Conservation (phyloP, 1,140 invertebrate genomes). For the Ridgeia piscesae region DNA sequence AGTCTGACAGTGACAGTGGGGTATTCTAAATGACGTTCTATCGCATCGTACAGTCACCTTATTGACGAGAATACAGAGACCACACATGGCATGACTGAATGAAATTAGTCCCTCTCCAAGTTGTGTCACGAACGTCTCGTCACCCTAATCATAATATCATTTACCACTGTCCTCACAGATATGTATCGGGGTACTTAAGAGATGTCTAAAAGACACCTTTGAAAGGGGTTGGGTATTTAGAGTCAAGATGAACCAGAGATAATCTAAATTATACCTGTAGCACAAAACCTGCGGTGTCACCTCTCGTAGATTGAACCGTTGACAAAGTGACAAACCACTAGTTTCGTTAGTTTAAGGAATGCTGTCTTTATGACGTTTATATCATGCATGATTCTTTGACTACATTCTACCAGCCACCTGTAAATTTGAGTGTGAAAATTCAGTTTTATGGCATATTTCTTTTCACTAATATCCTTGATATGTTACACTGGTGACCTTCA, state of each 20-base stretch:
- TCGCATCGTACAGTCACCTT: not conserved
- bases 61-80: not conserved
- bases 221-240: not conserved
- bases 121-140: not conserved
- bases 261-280: not conserved
- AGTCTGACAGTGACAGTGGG: no score
- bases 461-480: not conserved
- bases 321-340: not conserved
- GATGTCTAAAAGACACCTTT: not conserved
- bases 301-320: not conserved
- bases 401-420: no score
- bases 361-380: not conserved
- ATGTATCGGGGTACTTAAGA: not conserved
- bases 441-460: not conserved
- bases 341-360: not conserved
- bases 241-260: not conserved
- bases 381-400: not conserved
- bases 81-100: not conserved
- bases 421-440: not conserved
- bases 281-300: not conserved
- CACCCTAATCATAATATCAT: not conserved
- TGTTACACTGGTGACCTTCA: no score
- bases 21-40: no score
- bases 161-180: not conserved
- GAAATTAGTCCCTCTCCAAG: not conserved